Conservation (phyloP, 1,140 invertebrate genomes). For the Drosophila truncata region DNA sequence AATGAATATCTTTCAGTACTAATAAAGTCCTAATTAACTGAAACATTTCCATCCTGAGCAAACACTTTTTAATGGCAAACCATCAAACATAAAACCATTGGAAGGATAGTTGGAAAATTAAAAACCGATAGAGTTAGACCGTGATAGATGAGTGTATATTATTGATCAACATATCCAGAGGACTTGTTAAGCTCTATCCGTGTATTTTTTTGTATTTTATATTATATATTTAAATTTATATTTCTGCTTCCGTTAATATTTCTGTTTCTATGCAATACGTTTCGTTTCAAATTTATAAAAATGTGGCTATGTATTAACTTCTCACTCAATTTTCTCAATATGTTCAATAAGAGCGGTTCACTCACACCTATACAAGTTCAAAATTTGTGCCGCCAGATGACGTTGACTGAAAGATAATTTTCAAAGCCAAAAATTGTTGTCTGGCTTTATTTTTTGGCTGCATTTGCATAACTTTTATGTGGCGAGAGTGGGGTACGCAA, state of each 20-base stretch:
- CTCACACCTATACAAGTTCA: not conserved
- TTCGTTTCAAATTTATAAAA: too few species aligned
- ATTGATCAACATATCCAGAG: not conserved
- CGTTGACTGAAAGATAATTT: slow-evolving; percentile 69
- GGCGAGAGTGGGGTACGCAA: slow-evolving; percentile 10
- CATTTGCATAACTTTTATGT: slow-evolving; percentile 61
- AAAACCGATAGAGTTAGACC: not conserved
- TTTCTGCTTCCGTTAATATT: too few species aligned
- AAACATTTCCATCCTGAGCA: not conserved
- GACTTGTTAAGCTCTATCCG: too few species aligned
- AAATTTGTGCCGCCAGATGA: slow-evolving; percentile 21
- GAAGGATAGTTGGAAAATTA: not conserved
- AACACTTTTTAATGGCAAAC: not conserved
- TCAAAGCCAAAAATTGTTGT: slow-evolving; percentile 58
- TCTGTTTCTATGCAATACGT: too few species aligned
- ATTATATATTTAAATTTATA: too few species aligned
- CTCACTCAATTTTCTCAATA: too few species aligned
- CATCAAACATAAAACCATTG: not conserved
- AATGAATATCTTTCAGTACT: not conserved
- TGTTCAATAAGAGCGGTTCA: too few species aligned
- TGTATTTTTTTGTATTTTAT: too few species aligned
- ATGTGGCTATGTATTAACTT: too few species aligned
- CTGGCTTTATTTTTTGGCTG: slow-evolving; percentile 37
- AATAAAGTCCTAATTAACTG: not conserved
- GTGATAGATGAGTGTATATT: too few species aligned